Conservation (phyloP, 2,113 vertebrate genomes). For the Bolborhynchus lineola region DNA sequence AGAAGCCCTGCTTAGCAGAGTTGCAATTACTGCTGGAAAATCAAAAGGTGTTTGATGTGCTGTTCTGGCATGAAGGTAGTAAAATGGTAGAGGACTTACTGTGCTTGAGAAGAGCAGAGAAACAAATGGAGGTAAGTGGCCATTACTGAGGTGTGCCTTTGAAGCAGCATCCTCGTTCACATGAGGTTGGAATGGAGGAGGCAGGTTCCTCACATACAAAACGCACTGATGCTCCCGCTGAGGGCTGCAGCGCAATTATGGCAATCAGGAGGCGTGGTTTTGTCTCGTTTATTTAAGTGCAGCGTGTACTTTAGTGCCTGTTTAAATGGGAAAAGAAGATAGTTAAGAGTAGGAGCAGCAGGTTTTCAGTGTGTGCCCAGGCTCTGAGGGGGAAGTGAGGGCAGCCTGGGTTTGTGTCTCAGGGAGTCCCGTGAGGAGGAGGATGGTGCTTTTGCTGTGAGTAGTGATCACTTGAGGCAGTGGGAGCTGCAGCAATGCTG, state of each 20-base stretch:
- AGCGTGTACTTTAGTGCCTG: neutral
- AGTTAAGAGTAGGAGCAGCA: fast-evolving
- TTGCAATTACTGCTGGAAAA: neutral
- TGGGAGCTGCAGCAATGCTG: neutral
- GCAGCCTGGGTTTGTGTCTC: neutral
- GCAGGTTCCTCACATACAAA: neutral
- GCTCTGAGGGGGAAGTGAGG: neutral
- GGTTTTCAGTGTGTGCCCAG: neutral
- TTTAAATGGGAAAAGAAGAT: neutral
- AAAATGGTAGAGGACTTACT: neutral
- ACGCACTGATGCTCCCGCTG: fast-evolving
- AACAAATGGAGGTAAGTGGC: neutral
- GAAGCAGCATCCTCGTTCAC: neutral
- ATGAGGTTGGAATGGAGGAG: neutral
- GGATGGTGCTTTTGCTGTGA: neutral
- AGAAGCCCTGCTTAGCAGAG: neutral
- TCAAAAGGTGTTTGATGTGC: neutral
- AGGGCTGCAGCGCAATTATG: neutral
- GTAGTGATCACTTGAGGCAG: neutral
- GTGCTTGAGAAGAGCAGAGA: neutral
- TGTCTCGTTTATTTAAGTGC: neutral
- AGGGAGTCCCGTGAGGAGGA: neutral
- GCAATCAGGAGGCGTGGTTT: neutral
- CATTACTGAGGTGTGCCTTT: fast-evolving
- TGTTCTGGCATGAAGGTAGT: neutral